Evolutionary conservation across 1,140 invertebrate species (phyloP), one percentile per base, ranked within the genome.

Genomic region (Patella vulgata): DNA sequence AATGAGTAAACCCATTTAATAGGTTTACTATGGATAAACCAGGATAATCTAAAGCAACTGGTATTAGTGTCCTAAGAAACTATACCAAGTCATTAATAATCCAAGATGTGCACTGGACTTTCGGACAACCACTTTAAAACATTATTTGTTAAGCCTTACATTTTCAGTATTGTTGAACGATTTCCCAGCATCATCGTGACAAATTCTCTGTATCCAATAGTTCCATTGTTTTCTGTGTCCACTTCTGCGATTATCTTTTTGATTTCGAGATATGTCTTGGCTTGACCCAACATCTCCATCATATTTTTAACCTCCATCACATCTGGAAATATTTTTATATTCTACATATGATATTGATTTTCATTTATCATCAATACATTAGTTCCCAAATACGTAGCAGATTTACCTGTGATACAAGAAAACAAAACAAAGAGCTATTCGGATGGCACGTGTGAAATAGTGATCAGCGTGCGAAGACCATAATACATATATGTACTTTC

Each of bases 281-380:
- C 93, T 30, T 94, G 94, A n/a, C 92, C 93, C 27, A 97, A 85
- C 33, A 92, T 91, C 81, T 97, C 94, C 93, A 96, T 94, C 93
- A 96, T 96, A 14, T 90, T 86, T 81, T 97, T 97, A 30, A 97
- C 83, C 79, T 96, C 94, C 59, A 88, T 89, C 27, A 96, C 79
- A 83, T 94, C 93, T 80, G 60, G 12, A 40, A 31, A n/a, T n/a
- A n/a, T n/a, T n/a, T n/a, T n/a, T n/a, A 54, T 44, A 39, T 11
- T 6, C 5, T 39, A 25, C 28, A 46, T 2, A n/a, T n/a, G n/a
- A n/a, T n/a, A n/a, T n/a, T n/a, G 17, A 17, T 23, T 17, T 14
- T 11, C 12, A 14, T 11, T n/a, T 14, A 17, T 12, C n/a, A n/a
- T n/a, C n/a, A n/a, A n/a, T n/a, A 21, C 17, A 40, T 25, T 28